These are phyloP conservation scores for Crypturellus undulatus DNA, from an alignment of 2,113 vertebrate species.

Conservation along the genomic window DNA sequence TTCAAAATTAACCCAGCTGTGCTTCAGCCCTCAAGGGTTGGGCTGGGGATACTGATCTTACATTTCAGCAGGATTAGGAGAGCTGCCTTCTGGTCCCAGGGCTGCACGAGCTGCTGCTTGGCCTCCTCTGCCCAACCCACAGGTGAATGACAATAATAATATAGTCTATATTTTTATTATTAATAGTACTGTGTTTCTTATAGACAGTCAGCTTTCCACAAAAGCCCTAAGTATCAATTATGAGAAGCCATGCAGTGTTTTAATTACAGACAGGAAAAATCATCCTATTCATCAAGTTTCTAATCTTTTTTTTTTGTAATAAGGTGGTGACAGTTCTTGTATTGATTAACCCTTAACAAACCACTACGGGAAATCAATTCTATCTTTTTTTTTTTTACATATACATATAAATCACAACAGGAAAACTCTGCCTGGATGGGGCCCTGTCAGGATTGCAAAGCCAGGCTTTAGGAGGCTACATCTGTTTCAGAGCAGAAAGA, in stretches of 20 bases:
- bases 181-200: neutral
- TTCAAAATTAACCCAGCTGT: neutral
- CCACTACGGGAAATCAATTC: conserved; percentile 30
- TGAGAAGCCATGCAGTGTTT: conserved; percentile 62
- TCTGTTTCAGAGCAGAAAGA: neutral
- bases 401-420: neutral
- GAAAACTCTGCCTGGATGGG: neutral
- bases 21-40: fast-evolving
- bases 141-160: neutral
- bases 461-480: neutral
- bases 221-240: conserved; percentile 66
- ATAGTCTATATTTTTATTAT: too few species aligned
- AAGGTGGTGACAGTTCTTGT: conserved; percentile 67
- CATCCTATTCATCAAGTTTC: conserved; percentile 75
- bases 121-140: neutral
- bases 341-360: conserved; percentile 75
- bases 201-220: conserved; percentile 32
- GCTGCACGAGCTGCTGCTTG: neutral
- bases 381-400: neutral
- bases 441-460: neutral
- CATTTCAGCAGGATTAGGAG: neutral
- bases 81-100: neutral
- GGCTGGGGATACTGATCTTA: neutral
- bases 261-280: conserved; percentile 73
- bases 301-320: conserved; percentile 73